Percentiles rank a stretch among this genome's conserved stretches.
Evolutionary conservation across 2,888 invertebrate species (phyloP).

Genomic region (Synergus gifuensis): DNA sequence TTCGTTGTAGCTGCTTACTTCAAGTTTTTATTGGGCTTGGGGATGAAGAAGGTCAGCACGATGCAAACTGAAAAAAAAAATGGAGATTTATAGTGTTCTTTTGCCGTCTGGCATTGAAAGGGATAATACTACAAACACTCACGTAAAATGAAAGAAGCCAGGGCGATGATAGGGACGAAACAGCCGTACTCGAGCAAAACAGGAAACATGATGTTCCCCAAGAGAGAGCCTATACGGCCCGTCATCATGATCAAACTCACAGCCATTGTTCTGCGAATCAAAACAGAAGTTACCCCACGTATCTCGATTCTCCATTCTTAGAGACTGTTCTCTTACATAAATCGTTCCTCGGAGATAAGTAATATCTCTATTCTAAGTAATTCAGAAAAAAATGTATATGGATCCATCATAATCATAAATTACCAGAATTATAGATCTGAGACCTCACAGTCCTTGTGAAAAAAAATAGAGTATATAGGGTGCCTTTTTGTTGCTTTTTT

Average conservation of each 20-base stretch:
- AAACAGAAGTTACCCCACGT: slow-evolving; percentile 36
- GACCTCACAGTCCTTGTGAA: too few species aligned
- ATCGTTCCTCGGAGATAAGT: slow-evolving; percentile 30
- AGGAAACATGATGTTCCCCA: slow-evolving; percentile 74
- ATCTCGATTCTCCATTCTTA: slow-evolving; percentile 25
- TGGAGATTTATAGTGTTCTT: slow-evolving; percentile 25
- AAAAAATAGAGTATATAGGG: too few species aligned
- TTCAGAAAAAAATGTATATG: slow-evolving; percentile 5
- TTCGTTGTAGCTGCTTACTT: slow-evolving; percentile 47
- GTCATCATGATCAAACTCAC: slow-evolving; percentile 73
- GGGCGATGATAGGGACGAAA: slow-evolving; percentile 61
- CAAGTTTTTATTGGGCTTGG: slow-evolving; percentile 56
- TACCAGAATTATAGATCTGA: too few species aligned
- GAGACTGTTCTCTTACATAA: slow-evolving; percentile 29
- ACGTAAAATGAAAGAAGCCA: slow-evolving; percentile 63
- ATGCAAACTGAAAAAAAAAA: slow-evolving; percentile 62
- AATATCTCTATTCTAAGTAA: slow-evolving; percentile 26
- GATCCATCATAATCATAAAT: neutral
- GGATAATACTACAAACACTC: slow-evolving; percentile 51
- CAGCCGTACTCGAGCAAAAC: slow-evolving; percentile 70
- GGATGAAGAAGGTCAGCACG: slow-evolving; percentile 60
- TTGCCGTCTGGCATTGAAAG: slow-evolving; percentile 10
- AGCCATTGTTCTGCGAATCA: slow-evolving; percentile 71
- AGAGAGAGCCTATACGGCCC: slow-evolving; percentile 74
- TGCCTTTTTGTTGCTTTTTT: too few species aligned